These are phyloP conservation scores for Atethmia centrago DNA, from an alignment of 2,888 invertebrate species.

Conservation along the genomic window DNA sequence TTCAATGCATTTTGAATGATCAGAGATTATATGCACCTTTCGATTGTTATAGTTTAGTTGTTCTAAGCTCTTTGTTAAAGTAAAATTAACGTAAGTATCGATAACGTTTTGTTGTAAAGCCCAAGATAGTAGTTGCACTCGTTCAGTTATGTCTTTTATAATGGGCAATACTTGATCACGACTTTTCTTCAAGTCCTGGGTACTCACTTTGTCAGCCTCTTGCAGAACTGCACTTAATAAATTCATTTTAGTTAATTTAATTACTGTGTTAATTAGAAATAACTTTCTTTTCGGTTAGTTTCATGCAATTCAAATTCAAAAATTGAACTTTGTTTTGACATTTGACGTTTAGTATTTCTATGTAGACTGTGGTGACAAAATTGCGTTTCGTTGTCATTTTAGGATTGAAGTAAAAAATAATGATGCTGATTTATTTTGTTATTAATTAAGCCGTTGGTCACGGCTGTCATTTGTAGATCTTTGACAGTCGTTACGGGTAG, in stretches of 20 bases:
- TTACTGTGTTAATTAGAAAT: neutral
- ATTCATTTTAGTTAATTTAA: constrained; percentile 76
- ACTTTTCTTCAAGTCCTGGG: constrained; percentile 79
- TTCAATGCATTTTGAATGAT: constrained; percentile 72
- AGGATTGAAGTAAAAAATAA: neutral
- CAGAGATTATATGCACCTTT: constrained; percentile 78
- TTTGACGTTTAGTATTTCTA: constrained; percentile 2
- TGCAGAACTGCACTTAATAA: constrained; percentile 82
- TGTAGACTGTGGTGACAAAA: neutral
- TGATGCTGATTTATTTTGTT: neutral
- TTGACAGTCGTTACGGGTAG: no score
- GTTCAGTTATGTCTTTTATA: constrained; percentile 81
- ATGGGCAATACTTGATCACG: constrained; percentile 77
- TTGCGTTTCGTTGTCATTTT: constrained; percentile 25
- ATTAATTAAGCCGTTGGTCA: no score
- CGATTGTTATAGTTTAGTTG: constrained; percentile 84
- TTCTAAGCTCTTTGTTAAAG: constrained; percentile 83
- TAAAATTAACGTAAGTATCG: constrained; percentile 82
- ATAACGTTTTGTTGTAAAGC: constrained; percentile 84
- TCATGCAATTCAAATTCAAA: constrained; percentile 53
- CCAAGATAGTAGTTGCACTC: constrained; percentile 83
- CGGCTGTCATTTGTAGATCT: no score
- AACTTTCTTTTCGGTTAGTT: constrained; percentile 62
- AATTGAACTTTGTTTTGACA: constrained; percentile 39
- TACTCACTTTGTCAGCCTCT: constrained; percentile 80